A percentile compares a stretch with the other conserved stretches of the same genome.
These are phyloP conservation scores for Drosophila subsilvestris DNA, from an alignment of 2,888 invertebrate genomes.

Conservation along the genomic window DNA sequence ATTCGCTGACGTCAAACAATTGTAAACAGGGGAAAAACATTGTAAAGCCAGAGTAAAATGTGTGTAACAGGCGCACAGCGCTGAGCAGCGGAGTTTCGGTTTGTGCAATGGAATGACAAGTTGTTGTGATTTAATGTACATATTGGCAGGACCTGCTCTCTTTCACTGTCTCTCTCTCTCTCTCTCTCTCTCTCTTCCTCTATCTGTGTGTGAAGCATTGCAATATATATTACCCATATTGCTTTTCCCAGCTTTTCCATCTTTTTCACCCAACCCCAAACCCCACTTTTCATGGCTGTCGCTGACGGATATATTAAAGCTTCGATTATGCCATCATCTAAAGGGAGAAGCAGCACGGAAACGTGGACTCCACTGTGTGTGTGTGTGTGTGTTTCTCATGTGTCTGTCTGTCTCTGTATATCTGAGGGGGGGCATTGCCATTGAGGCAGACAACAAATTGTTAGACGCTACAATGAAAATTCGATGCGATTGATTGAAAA, in stretches of 20 bases:
- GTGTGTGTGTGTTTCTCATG: not conserved
- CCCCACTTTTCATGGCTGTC: slow-evolving; percentile 51
- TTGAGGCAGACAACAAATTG: slow-evolving; percentile 65
- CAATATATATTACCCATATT: not conserved
- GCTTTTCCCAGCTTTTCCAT: slow-evolving; percentile 54
- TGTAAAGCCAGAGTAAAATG: slow-evolving; percentile 49
- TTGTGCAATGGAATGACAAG: slow-evolving; percentile 55
- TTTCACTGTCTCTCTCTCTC: not conserved
- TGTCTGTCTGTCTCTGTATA: not conserved
- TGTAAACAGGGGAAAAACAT: slow-evolving; percentile 48
- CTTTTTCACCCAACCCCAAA: slow-evolving; percentile 34
- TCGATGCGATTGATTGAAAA: slow-evolving; percentile 78
- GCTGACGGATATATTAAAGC: slow-evolving; percentile 56
- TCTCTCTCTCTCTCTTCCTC: too few species aligned
- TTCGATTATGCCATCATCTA: slow-evolving; percentile 64
- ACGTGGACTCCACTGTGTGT: not conserved
- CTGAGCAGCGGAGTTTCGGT: slow-evolving; percentile 5
- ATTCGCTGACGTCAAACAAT: slow-evolving; percentile 58
- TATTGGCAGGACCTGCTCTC: slow-evolving; percentile 47
- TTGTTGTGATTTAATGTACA: slow-evolving; percentile 72
- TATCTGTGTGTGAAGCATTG: too few species aligned
- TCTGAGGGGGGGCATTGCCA: not conserved
- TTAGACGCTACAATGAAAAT: slow-evolving; percentile 76
- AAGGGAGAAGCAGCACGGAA: not conserved
- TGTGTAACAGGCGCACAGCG: not conserved